These are phyloP conservation scores for Augiades crinisus DNA, from an alignment of 2,888 invertebrate species.

Conservation along the genomic window DNA sequence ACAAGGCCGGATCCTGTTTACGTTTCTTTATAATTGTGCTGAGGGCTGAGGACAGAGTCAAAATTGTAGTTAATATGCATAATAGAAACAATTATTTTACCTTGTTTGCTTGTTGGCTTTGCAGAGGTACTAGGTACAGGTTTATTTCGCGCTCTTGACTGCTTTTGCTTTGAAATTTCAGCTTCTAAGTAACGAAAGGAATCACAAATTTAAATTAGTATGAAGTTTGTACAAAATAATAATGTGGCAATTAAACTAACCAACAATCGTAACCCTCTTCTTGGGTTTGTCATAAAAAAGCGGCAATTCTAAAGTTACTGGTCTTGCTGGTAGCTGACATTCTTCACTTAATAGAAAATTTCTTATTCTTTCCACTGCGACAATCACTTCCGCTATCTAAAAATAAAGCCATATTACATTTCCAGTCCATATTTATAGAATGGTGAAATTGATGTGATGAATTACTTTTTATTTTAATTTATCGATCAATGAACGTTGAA, in stretches of 20 bases:
- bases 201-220: background rate
- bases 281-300: constrained; percentile 38
- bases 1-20: too few relatives aligned
- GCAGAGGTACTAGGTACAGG: constrained; percentile 51
- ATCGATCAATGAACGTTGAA: too few relatives aligned
- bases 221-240: background rate
- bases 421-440: too few relatives aligned
- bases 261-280: constrained; percentile 61
- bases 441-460: too few relatives aligned
- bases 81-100: too few relatives aligned
- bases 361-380: constrained; percentile 68
- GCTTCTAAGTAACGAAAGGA: background rate
- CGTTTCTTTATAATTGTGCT: too few relatives aligned
- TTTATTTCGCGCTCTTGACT: constrained; percentile 34
- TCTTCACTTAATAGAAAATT: constrained; percentile 67
- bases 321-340: constrained; percentile 51
- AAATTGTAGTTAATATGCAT: too few relatives aligned
- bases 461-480: too few relatives aligned
- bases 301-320: constrained; percentile 13
- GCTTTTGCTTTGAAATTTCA: constrained; percentile 5
- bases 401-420: background rate
- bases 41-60: too few relatives aligned
- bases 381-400: constrained; percentile 72
- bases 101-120: constrained; percentile 43
- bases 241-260: constrained; percentile 38